Percentiles rank a stretch among this genome's conserved stretches.
phyloP scores from a whole-genome alignment of 2,888 invertebrate species.

The Rotaria sp. region DNA sequence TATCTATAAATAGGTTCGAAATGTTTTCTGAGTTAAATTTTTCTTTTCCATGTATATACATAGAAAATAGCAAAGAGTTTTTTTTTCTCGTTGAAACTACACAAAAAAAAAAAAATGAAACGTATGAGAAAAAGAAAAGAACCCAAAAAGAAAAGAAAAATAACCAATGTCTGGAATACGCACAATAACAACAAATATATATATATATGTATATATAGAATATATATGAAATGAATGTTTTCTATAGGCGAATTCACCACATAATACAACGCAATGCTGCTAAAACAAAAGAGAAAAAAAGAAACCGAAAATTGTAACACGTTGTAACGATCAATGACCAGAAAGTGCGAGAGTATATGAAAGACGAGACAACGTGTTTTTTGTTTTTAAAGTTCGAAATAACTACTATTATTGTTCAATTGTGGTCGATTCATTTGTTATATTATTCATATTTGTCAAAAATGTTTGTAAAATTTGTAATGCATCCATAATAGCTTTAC shows the following conservation, averaged over 20 bases:
- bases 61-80: slow-evolving; percentile 8
- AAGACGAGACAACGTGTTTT: not conserved
- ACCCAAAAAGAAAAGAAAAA: not conserved
- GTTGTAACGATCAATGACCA: not conserved
- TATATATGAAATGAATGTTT: not conserved
- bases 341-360: not conserved
- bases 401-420: not conserved
- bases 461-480: slow-evolving; percentile 19
- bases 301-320: not conserved
- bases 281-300: not conserved
- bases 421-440: not conserved
- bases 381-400: not conserved
- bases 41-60: not conserved
- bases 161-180: slow-evolving; percentile 12
- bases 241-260: not conserved
- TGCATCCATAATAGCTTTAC: not conserved
- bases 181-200: slow-evolving; percentile 19
- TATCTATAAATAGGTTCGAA: slow-evolving; percentile 12
- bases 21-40: slow-evolving; percentile 1
- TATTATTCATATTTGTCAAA: not conserved
- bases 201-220: not conserved
- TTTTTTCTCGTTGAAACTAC: slow-evolving; percentile 4
- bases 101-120: slow-evolving; percentile 2
- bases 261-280: slow-evolving; percentile 17
- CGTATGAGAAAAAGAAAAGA: not conserved